Evolutionary conservation across 2,888 invertebrate species (phyloP), one percentile per base, ranked within the genome.

Genomic region (Troides aeacus): DNA sequence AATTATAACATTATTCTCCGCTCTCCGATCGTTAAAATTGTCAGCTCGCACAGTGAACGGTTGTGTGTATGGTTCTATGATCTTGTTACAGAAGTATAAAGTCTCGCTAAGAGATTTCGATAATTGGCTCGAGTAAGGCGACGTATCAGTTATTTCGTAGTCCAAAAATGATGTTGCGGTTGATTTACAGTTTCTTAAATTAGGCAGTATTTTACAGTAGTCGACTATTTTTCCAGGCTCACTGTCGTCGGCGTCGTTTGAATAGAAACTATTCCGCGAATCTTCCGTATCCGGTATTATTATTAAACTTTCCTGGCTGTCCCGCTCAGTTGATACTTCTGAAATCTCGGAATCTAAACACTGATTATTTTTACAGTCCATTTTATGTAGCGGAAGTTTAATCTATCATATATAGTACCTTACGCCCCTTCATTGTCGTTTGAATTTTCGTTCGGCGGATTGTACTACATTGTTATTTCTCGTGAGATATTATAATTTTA

Each of bases 251-350:
- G 59, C 24, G 24, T 30, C 53, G 23, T 64, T 69, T 10, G 63
- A 68, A 10, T 59, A 58, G 18, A 46, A 59, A 0, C 63, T 68
- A 18, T 50, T 50, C 17, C 10, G 24, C 15, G 68, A 68, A 3
- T 46, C 50, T 15, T 63, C 62, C 12, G 68, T 63, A 21, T 68
- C 63, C 5, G 68, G 63, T 23, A 68, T 63, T n/a, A 61, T 67
- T 2, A 62, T 67, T 5, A 67, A 57, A n/a, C 69, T 65, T 4
- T 42, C 57, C 65, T 69, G 42, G 57, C 65, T 69, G 46, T 65
- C 57, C 36, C 21, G 68, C n/a, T 61, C 69, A 10, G 65, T 62
- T 4, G 69, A 65, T 5, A 36, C 39, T 18, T 65, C 69, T 18
- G 69, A 69, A 1, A 57, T 8, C 6, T 69, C 61, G 1, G 60